These are phyloP conservation scores for Nymphicus hollandicus DNA, from an alignment of 2,113 vertebrate genomes.

Conservation along the genomic window DNA sequence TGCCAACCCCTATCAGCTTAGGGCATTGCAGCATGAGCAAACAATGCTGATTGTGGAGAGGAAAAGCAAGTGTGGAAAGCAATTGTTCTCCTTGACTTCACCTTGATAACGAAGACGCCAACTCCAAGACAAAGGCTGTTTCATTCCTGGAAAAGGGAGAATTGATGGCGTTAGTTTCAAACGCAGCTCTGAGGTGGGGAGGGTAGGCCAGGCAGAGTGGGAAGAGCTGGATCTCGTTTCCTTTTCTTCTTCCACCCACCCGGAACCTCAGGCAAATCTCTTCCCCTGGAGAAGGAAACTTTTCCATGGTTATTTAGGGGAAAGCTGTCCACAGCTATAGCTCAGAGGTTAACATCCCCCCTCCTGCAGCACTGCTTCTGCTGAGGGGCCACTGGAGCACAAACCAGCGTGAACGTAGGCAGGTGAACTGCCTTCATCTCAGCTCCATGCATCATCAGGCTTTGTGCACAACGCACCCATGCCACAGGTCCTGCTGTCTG, in stretches of 20 bases:
- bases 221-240: neutral
- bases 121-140: neutral
- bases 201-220: neutral
- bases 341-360: neutral
- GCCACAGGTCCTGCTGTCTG: neutral
- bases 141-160: neutral
- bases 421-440: neutral
- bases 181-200: neutral
- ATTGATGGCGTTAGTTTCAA: neutral
- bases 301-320: neutral
- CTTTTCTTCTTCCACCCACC: neutral
- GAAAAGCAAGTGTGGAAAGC: slow-evolving; percentile 6
- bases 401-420: fast-evolving
- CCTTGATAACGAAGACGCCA: slow-evolving; percentile 43
- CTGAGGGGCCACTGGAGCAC: neutral
- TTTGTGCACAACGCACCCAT: fast-evolving
- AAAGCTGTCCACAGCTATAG: neutral
- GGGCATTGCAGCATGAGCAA: slow-evolving; percentile 9
- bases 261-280: neutral
- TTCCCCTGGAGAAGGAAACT: neutral
- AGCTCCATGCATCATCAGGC: neutral
- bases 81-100: slow-evolving; percentile 12
- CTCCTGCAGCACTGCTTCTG: neutral
- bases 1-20: neutral
- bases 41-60: slow-evolving; percentile 7